Percentiles rank a stretch among this genome's conserved stretches.
Evolutionary conservation across 2,888 invertebrate species (phyloP).

Genomic region (Beris morrisii): DNA sequence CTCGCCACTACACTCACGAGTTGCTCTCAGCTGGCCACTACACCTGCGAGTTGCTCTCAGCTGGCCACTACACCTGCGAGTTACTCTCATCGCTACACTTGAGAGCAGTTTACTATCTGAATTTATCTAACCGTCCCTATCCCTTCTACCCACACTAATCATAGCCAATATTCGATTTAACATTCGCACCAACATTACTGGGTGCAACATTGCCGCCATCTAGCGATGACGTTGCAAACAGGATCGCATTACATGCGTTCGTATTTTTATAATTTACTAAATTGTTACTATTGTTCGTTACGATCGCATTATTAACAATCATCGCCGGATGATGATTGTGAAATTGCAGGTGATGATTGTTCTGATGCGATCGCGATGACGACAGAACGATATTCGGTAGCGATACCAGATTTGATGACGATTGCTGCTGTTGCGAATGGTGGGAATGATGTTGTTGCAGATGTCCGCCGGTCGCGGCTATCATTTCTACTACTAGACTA

Average conservation of each 20-base stretch:
- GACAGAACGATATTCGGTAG: conserved; percentile 15
- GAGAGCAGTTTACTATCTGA: too few species aligned
- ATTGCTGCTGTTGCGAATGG: conserved; percentile 44
- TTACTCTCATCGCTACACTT: too few species aligned
- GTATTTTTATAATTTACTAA: conserved; percentile 37
- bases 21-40: too few species aligned
- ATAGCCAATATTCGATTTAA: conserved; percentile 34
- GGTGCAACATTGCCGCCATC: conserved; percentile 21
- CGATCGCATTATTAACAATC: conserved; percentile 51
- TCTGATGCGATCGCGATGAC: conserved; percentile 48
- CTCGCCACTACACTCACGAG: too few species aligned
- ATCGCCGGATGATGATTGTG: conserved; percentile 54
- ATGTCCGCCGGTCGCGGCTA: neutral
- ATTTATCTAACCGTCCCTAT: too few species aligned
- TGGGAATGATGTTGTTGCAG: neutral
- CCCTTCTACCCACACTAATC: too few species aligned
- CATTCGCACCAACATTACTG: conserved; percentile 15
- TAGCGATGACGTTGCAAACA: conserved; percentile 33
- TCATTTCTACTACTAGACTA: conserved; percentile 36
- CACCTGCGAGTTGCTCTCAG: too few species aligned
- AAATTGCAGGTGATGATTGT: conserved; percentile 40
- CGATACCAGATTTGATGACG: conserved; percentile 43
- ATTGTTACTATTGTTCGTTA: conserved; percentile 33
- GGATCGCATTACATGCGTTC: conserved; percentile 33
- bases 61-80: too few species aligned